Conservation (phyloP, 1,140 invertebrate genomes). For the Cyrtorhinus lividipennis region DNA sequence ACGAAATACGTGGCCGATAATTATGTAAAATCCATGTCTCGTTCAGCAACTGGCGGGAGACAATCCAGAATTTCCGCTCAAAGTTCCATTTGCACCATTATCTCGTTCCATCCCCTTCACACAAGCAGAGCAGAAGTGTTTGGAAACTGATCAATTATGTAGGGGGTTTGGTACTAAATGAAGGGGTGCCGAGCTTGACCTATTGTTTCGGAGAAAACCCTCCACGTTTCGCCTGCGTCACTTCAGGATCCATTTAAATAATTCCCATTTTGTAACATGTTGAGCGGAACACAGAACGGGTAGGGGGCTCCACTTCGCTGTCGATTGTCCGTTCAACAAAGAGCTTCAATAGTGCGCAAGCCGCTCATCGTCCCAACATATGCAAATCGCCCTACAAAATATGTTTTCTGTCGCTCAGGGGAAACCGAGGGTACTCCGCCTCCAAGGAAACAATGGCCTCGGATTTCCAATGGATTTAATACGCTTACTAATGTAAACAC, state of each 20-base stretch:
- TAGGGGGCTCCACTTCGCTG: too few relatives aligned
- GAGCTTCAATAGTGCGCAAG: neutral
- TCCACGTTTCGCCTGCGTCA: neutral
- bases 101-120: slow-evolving; percentile 1
- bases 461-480: slow-evolving; percentile 1
- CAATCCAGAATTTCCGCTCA: slow-evolving; percentile 5
- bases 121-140: slow-evolving; percentile 6
- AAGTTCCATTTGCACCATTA: neutral
- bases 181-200: neutral
- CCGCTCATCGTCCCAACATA: neutral
- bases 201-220: neutral
- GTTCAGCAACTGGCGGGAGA: too few relatives aligned
- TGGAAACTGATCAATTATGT: slow-evolving; percentile 10
- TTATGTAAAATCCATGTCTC: too few relatives aligned
- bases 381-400: slow-evolving; percentile 7
- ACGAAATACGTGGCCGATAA: too few relatives aligned
- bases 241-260: slow-evolving; percentile 14
- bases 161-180: slow-evolving; percentile 1
- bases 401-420: neutral
- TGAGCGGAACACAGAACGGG: slow-evolving; percentile 5
- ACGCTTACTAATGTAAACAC: slow-evolving; percentile 8
- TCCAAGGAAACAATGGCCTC: neutral
- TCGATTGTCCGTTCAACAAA: slow-evolving; percentile 12
- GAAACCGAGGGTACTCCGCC: neutral
- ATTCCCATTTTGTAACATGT: slow-evolving; percentile 15